Base-by-base conservation (phyloP, 2,113 vertebrate genomes). In the Ranitomeya variabilis region DNA sequence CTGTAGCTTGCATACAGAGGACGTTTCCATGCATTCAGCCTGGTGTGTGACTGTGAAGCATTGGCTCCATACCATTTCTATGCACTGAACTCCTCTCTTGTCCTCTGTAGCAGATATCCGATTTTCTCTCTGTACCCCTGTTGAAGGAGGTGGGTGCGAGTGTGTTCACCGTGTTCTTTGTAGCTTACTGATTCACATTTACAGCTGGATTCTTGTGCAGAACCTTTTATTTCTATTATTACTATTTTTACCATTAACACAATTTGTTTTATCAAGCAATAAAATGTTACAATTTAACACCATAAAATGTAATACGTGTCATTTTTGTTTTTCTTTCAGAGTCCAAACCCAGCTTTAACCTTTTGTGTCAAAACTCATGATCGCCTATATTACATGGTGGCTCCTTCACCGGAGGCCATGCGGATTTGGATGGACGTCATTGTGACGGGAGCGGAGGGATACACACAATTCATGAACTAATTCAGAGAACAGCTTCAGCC, bases 401-500 rank as follows among this genome's bases (percentile, higher is more conserved):
- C 98, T 0, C 98, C 97, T 0, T 96, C 98, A 0, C 95, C 98
- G 0, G 98, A 99, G 91, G 97, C 98, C 92, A 99, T 99, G 98
- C 94, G 98, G 89, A 99, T 99, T 91, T 99, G 98, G 98, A 99
- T 99, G 98, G 98, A 99, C 0, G 98, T 97, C 87, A 99, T 99
- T 0, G 98, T 99, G 87, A 99, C 98, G 0, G 98, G 98, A 18
- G 98, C 98, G 0, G 98, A 99, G 93, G 98, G 98, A 3, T 99
- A 99, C 92, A 99, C 98, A 0, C 98, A 99, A 93, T 99, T 99
- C 93, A 95, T 97, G 94, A 97, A 94, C 95, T 97, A 91, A 96
- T 92, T 57, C 89, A 66, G 51, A 62, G 4, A 16, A 7, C 3
- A 0, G 19, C 9, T 13, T 60, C 66, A 14, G 21, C 23, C 26